Evolutionary conservation across 1,140 invertebrate species (phyloP).

Genomic region (Tribolium castaneum): DNA sequence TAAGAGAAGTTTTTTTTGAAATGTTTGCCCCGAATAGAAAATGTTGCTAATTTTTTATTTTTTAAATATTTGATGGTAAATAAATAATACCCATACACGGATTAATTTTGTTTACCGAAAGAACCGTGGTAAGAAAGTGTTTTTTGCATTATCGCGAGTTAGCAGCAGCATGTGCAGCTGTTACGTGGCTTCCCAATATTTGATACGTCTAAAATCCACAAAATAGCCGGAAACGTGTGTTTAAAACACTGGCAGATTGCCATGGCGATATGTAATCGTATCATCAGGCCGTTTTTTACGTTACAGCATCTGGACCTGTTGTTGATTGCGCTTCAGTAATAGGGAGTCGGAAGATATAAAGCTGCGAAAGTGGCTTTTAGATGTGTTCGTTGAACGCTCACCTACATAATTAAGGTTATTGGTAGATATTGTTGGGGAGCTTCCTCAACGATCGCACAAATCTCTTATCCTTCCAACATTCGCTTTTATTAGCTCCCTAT

Average conservation of each 20-base stretch:
- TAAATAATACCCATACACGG: background rate
- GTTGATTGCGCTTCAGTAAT: slow-evolving; percentile 43
- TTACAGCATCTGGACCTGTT: slow-evolving; percentile 45
- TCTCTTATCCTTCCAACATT: slow-evolving; percentile 50
- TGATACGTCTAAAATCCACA: slow-evolving; percentile 38
- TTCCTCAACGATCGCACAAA: slow-evolving; percentile 45
- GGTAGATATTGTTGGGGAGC: slow-evolving; percentile 46
- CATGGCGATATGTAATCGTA: slow-evolving; percentile 28
- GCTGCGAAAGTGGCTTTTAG: slow-evolving; percentile 47
- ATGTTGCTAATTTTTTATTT: too few species aligned
- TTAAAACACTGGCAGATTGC: slow-evolving; percentile 41
- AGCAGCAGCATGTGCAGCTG: slow-evolving; percentile 21
- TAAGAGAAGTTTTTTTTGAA: too few species aligned
- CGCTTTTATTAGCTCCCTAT: slow-evolving; percentile 44
- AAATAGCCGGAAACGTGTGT: slow-evolving; percentile 38
- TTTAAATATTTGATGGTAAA: background rate
- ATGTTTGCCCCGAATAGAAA: too few species aligned
- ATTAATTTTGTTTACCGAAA: background rate
- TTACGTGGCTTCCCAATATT: slow-evolving; percentile 30
- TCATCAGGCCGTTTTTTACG: slow-evolving; percentile 41
- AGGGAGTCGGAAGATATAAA: slow-evolving; percentile 45
- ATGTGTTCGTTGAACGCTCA: slow-evolving; percentile 48
- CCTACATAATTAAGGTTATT: slow-evolving; percentile 53
- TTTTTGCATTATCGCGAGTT: background rate
- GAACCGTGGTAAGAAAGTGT: slow-evolving; percentile 12